Evolutionary conservation across 2,113 vertebrate species (phyloP).

Genomic region (Heptranchias perlo): DNA sequence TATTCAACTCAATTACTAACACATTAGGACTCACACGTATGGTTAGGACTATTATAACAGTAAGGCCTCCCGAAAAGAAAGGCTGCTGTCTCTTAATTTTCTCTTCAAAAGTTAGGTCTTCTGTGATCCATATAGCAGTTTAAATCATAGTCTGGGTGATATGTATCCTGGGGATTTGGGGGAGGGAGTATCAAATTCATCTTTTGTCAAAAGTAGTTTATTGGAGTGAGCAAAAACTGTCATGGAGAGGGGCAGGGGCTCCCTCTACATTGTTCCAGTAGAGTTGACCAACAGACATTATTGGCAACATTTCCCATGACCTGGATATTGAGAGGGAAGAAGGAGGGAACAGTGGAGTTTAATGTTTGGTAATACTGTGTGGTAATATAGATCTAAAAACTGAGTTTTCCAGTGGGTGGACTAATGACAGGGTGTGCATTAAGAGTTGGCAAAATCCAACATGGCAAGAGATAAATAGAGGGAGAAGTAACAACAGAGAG

Average conservation of each 20-base stretch:
- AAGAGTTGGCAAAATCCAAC: not conserved
- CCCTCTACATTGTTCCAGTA: not conserved
- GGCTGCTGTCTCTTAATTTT: not conserved
- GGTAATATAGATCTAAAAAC: not conserved
- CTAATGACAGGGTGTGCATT: not conserved
- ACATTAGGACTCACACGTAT: not conserved
- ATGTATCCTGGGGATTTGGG: conserved; percentile 14
- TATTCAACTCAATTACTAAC: not conserved
- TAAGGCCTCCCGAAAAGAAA: not conserved
- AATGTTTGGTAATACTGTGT: not conserved
- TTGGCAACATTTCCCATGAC: not conserved
- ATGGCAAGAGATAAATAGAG: not conserved
- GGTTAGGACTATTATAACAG: not conserved
- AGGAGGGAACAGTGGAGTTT: not conserved
- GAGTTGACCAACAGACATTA: not conserved
- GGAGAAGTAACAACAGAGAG: not conserved
- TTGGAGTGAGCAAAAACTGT: not conserved
- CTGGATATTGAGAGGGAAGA: not conserved
- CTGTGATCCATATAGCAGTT: not conserved
- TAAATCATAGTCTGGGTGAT: not conserved
- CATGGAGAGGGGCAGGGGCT: not conserved
- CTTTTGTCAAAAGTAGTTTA: not conserved
- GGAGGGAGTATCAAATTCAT: not conserved
- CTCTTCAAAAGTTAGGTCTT: not conserved
- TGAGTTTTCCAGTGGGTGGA: not conserved